A percentile compares a stretch with the other conserved stretches of the same genome.
These are phyloP conservation scores for Triplophysa dalaica DNA, from an alignment of 2,113 vertebrate species.

Conservation along the genomic window DNA sequence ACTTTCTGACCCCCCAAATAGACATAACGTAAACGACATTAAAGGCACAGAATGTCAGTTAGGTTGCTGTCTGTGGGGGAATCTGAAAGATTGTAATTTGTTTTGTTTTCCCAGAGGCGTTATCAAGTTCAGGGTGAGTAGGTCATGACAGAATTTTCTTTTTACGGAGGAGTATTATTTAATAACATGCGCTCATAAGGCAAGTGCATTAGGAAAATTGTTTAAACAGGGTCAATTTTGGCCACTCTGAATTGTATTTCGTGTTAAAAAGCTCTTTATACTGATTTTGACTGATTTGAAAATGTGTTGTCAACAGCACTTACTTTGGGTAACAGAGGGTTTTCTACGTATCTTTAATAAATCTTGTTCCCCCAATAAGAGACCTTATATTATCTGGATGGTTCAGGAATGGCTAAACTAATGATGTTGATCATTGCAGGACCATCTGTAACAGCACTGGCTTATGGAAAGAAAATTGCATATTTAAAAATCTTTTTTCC, in stretches of 20 bases:
- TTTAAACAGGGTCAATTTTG: too few relatives aligned
- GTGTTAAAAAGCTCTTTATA: background rate
- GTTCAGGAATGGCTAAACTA: slow-evolving; percentile 18
- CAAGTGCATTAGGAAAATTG: too few relatives aligned
- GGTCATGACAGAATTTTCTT: too few relatives aligned
- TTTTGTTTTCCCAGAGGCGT: too few relatives aligned
- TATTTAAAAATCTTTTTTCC: slow-evolving; percentile 5
- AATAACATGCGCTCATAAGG: too few relatives aligned
- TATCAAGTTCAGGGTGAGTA: too few relatives aligned
- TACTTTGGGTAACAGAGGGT: background rate
- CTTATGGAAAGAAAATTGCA: background rate
- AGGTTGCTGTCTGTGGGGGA: too few relatives aligned
- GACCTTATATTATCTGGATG: background rate
- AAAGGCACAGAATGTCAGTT: too few relatives aligned
- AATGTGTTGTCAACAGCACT: background rate
- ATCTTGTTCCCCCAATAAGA: background rate
- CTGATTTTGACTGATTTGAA: background rate
- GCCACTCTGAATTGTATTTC: background rate
- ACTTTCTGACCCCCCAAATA: too few relatives aligned
- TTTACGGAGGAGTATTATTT: too few relatives aligned
- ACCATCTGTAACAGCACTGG: slow-evolving; percentile 2
- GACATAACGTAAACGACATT: too few relatives aligned
- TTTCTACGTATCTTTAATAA: background rate
- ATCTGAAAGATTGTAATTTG: too few relatives aligned
- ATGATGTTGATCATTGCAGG: background rate